Evolutionary conservation across 2,888 invertebrate genomes (phyloP), one percentile per base, ranked within the genome.

Genomic region (Drosophila emarginata): DNA sequence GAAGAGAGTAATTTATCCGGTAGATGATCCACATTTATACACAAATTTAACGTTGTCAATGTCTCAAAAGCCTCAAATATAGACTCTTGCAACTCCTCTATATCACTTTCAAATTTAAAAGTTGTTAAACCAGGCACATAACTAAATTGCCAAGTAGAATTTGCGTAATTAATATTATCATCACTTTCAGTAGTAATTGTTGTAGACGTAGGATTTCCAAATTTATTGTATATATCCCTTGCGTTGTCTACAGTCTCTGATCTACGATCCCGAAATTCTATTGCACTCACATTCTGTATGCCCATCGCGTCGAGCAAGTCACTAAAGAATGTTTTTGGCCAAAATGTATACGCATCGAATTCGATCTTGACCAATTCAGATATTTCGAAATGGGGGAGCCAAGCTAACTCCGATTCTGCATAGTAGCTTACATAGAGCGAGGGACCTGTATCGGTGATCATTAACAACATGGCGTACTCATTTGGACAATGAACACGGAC

Each of bases 271-370:
- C 77, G 83, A 45, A 84, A 79, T n/a, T 80, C 58, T 1, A 84
- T 68, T 4, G 53, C 54, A 3, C 62, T 14, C 36, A 86, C 77
- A 23, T 75, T 56, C 18, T 50, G 12, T 14, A 88, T 76, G 0
- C 77, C 88, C 4, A 84, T 14, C 0, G 64, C 37, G 4, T 61
- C 9, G n/a, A 88, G 26, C 4, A 84, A 45, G 3, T 86, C 77
- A 0, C 32, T 15, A 2, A 88, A 66, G n/a, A 88, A 86, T 0
- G 73, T 57, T 11, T 72, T 67, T 23, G 79, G 72, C 84, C 84
- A 84, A 60, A 73, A 84, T 40, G 54, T 67, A 37, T 84, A 88
- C 0, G 84, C 84, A 28, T 84, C 88, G 28, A 84, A 83, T 54
- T 88, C 87, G 26, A 88, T 79, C 54, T 72, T 72, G 0, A 59